These are phyloP conservation scores for Automeris io DNA, from an alignment of 2,888 invertebrate genomes.

Conservation along the genomic window DNA sequence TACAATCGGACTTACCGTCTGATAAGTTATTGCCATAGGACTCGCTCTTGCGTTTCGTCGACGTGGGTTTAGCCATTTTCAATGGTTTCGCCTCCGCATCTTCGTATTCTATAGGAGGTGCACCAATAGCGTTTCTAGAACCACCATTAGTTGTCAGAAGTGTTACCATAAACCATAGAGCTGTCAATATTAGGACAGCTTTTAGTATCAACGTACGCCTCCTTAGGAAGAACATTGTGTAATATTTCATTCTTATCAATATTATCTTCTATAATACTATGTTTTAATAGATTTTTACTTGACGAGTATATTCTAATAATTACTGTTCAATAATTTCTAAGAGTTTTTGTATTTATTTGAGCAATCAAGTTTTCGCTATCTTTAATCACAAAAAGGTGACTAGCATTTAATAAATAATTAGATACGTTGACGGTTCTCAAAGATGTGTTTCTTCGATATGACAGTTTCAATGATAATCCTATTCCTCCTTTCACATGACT, in stretches of 20 bases:
- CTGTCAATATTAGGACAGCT: constrained; percentile 85
- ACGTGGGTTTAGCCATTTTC: constrained; percentile 56
- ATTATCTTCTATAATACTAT: constrained; percentile 8
- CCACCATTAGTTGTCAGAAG: constrained; percentile 85
- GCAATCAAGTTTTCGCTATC: constrained; percentile 61
- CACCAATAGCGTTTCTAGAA: constrained; percentile 71
- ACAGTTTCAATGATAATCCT: constrained; percentile 28
- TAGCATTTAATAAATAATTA: constrained; percentile 60
- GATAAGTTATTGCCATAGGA: constrained; percentile 61
- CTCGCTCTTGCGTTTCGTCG: constrained; percentile 60
- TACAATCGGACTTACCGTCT: constrained; percentile 47
- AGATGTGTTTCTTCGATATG: constrained; percentile 66
- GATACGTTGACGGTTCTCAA: constrained; percentile 57
- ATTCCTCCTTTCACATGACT: constrained; percentile 52
- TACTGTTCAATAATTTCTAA: constrained; percentile 25
- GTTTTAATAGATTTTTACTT: constrained; percentile 5
- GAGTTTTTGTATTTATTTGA: constrained; percentile 50
- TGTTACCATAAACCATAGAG: constrained; percentile 91
- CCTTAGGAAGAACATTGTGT: constrained; percentile 71
- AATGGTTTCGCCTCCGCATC: constrained; percentile 61
- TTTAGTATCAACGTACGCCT: constrained; percentile 90
- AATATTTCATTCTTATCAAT: constrained; percentile 50
- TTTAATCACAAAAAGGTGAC: constrained; percentile 71
- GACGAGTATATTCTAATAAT: constrained; percentile 22
- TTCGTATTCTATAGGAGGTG: constrained; percentile 54